Percentiles rank a stretch among this genome's conserved stretches.
These are phyloP conservation scores for Boloria selene DNA, from an alignment of 2,888 invertebrate genomes.

Conservation along the genomic window DNA sequence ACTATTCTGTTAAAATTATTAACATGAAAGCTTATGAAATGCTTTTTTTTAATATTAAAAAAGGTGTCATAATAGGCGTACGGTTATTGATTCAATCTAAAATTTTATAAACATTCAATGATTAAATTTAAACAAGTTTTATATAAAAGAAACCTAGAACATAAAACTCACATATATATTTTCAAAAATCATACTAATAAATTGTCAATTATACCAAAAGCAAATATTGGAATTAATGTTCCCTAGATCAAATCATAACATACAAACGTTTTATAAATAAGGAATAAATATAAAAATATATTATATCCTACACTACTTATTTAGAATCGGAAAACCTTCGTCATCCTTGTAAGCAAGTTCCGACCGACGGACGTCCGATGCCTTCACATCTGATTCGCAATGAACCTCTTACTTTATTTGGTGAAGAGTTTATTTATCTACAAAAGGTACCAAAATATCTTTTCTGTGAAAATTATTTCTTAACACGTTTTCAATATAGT, in stretches of 20 bases:
- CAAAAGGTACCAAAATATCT: slow-evolving; percentile 16
- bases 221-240: neutral
- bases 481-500: slow-evolving; percentile 10
- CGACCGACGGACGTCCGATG: slow-evolving; percentile 30
- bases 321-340: slow-evolving; percentile 31
- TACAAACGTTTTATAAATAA: neutral
- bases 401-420: slow-evolving; percentile 26
- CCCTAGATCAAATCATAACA: neutral
- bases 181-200: too few species aligned
- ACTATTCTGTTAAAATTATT: too few species aligned
- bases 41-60: too few species aligned
- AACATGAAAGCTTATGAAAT: too few species aligned
- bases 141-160: too few species aligned
- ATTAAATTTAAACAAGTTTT: too few species aligned
- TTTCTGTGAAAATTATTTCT: neutral
- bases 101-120: too few species aligned
- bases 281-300: slow-evolving; percentile 6
- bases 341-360: slow-evolving; percentile 31
- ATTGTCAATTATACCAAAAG: neutral
- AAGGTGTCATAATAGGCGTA: too few species aligned
- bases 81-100: too few species aligned
- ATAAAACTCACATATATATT: too few species aligned
- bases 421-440: slow-evolving; percentile 20
- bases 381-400: slow-evolving; percentile 28
- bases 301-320: slow-evolving; percentile 18